These are phyloP conservation scores for Hylaeus volcanicus DNA, from an alignment of 1,140 invertebrate genomes.

Conservation along the genomic window DNA sequence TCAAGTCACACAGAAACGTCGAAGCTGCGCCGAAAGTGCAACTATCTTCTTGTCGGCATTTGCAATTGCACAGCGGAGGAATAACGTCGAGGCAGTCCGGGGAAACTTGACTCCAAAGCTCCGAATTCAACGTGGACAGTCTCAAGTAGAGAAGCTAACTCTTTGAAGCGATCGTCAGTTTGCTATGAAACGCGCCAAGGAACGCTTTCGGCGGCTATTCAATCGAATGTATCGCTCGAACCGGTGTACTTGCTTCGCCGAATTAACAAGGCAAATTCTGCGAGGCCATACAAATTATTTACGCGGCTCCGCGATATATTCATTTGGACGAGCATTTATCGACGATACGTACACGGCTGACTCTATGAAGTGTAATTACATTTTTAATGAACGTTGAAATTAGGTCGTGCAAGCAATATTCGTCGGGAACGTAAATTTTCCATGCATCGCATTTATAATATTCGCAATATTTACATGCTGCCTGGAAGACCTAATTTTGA, in stretches of 20 bases:
- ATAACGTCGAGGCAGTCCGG: background rate
- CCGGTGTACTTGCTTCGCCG: background rate
- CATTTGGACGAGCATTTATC: no score
- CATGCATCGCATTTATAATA: no score
- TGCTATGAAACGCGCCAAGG: background rate
- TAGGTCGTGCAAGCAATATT: no score
- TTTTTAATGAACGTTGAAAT: no score
- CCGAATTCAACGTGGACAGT: background rate
- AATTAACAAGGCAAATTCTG: background rate
- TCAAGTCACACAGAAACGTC: background rate
- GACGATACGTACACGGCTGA: no score
- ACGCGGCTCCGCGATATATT: no score
- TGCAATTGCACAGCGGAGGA: background rate
- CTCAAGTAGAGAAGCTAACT: background rate
- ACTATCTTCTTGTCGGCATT: background rate
- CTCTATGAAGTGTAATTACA: no score
- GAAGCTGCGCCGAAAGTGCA: background rate
- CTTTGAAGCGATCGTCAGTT: constrained; percentile 3
- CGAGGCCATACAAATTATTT: no score
- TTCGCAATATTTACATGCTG: no score
- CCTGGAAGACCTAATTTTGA: no score
- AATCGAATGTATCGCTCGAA: background rate
- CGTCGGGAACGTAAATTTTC: no score
- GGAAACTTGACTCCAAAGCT: background rate
- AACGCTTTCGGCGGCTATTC: background rate